These are phyloP conservation scores for Pipa parva DNA, from an alignment of 2,113 vertebrate genomes.

Conservation along the genomic window DNA sequence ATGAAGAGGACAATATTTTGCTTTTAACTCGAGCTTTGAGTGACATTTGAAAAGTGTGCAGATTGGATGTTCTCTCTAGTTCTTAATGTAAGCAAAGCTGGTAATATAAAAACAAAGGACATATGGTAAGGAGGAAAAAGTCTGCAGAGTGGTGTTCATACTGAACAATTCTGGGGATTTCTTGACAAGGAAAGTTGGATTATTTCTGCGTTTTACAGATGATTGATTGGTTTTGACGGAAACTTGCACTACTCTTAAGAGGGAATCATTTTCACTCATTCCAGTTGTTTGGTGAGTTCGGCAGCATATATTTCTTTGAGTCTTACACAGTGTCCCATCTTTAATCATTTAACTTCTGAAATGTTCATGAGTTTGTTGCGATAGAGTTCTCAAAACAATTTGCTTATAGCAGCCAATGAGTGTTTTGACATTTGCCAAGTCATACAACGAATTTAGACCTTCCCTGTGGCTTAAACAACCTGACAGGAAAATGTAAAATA, in stretches of 20 bases:
- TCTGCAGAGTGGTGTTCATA: constrained; percentile 10
- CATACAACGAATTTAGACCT: constrained; percentile 33
- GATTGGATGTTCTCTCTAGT: constrained; percentile 29
- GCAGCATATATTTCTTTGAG: neutral
- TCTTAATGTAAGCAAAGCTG: constrained; percentile 37
- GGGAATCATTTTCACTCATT: constrained; percentile 1
- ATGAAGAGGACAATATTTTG: constrained; percentile 15
- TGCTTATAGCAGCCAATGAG: constrained; percentile 31
- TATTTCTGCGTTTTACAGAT: constrained; percentile 23
- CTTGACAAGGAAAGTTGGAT: constrained; percentile 38
- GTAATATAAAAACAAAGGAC: constrained; percentile 36
- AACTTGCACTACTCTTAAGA: constrained; percentile 9
- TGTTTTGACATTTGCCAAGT: constrained; percentile 35
- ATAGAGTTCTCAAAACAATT: constrained; percentile 36
- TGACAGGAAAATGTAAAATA: constrained; percentile 36
- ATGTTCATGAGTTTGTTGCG: constrained; percentile 36
- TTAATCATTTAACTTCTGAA: constrained; percentile 39
- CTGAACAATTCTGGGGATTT: constrained; percentile 25
- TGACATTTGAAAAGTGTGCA: constrained; percentile 40
- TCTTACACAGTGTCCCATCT: constrained; percentile 14
- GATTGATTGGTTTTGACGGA: constrained; percentile 31
- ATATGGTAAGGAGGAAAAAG: constrained; percentile 26
- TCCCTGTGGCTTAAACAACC: constrained; percentile 41
- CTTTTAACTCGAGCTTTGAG: constrained; percentile 34
- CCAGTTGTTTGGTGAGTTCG: neutral